These are phyloP conservation scores for Plebejus anna DNA, from an alignment of 2,888 invertebrate genomes.

Conservation along the genomic window DNA sequence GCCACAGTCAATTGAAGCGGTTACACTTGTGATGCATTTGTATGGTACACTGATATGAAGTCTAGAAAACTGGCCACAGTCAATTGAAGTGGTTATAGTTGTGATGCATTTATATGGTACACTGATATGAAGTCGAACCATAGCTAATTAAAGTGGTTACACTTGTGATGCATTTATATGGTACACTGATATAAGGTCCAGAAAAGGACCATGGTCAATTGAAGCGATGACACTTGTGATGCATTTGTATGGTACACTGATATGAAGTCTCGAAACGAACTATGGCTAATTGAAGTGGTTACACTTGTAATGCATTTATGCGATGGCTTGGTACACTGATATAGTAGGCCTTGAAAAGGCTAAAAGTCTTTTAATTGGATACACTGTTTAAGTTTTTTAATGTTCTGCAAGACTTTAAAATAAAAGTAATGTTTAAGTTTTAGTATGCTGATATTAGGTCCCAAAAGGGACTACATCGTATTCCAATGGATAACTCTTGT, in stretches of 20 bases:
- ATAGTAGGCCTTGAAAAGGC: neutral
- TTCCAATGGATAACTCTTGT: too few species aligned
- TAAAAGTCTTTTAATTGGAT: neutral
- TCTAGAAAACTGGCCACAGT: constrained; percentile 1
- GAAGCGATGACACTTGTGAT: too few species aligned
- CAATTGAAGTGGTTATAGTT: too few species aligned
- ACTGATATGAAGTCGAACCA: neutral
- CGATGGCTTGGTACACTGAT: neutral
- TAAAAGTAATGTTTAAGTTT: too few species aligned
- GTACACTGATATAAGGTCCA: constrained; percentile 23
- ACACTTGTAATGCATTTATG: neutral
- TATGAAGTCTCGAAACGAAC: neutral
- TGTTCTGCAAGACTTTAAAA: too few species aligned
- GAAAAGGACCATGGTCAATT: too few species aligned
- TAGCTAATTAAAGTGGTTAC: too few species aligned
- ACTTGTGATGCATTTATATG: constrained; percentile 26
- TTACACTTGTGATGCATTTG: constrained; percentile 24
- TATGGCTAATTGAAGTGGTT: too few species aligned
- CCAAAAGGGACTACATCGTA: too few species aligned
- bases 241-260: constrained; percentile 28
- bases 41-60: constrained; percentile 4
- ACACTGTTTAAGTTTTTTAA: neutral
- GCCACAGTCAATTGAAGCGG: neutral
- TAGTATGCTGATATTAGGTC: too few species aligned
- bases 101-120: constrained; percentile 7